Evolutionary conservation across 2,888 invertebrate species (phyloP).

Genomic region (Gerris lacustris): DNA sequence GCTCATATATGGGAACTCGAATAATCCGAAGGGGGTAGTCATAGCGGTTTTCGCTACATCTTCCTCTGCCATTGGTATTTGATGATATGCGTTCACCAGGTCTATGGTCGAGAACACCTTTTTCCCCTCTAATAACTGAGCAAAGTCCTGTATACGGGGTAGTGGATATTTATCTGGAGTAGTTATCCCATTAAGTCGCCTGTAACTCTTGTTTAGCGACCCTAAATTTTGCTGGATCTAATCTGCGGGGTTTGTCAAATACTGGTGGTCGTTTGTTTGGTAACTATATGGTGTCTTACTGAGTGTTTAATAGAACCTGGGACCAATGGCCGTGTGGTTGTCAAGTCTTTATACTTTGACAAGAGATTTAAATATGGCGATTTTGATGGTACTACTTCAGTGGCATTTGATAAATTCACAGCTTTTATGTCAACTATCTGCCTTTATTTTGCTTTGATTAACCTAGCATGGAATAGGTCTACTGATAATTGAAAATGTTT

Average conservation of each 20-base stretch:
- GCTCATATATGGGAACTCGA: too few relatives aligned
- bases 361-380: not conserved
- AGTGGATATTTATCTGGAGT: conserved; percentile 32
- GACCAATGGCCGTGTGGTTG: not conserved
- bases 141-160: conserved; percentile 32
- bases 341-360: not conserved
- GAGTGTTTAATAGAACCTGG: not conserved
- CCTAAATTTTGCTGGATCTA: not conserved
- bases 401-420: not conserved
- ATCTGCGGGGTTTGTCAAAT: not conserved
- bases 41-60: conserved; percentile 31
- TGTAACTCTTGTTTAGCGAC: conserved; percentile 31
- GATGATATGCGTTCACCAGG: conserved; percentile 33
- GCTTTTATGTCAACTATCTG: too few relatives aligned
- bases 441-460: not conserved
- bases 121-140: conserved; percentile 27
- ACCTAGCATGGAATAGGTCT: not conserved
- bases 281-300: not conserved
- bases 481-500: not conserved
- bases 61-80: conserved; percentile 27
- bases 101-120: conserved; percentile 33
- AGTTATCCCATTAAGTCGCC: conserved; percentile 27
- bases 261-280: not conserved
- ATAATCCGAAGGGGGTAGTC: conserved; percentile 30
- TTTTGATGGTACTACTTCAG: not conserved